These are phyloP conservation scores for Masnerella sp. DNA, from an alignment of 2,888 invertebrate genomes.

Conservation along the genomic window DNA sequence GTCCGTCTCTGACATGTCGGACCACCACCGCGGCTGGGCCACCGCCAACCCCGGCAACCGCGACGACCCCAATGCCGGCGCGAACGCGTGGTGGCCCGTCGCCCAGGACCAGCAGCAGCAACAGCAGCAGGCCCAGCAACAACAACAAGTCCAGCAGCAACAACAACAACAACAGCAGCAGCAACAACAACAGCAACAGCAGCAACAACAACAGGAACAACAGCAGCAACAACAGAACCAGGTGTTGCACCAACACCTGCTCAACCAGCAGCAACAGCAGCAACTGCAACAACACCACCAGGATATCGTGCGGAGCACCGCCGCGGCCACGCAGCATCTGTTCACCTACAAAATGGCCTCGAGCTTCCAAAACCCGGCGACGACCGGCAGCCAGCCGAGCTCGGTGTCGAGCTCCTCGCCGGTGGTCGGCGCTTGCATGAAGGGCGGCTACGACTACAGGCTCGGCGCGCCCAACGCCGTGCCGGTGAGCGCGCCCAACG, in stretches of 20 bases:
- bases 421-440: conserved; percentile 76
- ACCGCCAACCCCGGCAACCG: conserved; percentile 76
- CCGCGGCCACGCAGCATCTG: conserved; percentile 83
- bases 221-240: conserved; percentile 78
- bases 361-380: conserved; percentile 86
- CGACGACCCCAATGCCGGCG: conserved; percentile 77
- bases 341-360: conserved; percentile 93
- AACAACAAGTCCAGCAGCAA: conserved; percentile 79
- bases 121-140: conserved; percentile 72
- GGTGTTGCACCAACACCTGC: conserved; percentile 68
- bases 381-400: conserved; percentile 82
- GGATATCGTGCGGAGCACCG: conserved; percentile 80
- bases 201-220: conserved; percentile 79
- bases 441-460: conserved; percentile 84
- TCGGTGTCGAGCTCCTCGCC: conserved; percentile 82
- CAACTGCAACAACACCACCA: conserved; percentile 76
- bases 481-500: conserved; percentile 73
- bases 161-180: conserved; percentile 77
- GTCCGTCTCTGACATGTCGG: no score
- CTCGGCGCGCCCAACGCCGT: conserved; percentile 79
- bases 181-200: conserved; percentile 79
- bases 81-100: conserved; percentile 77
- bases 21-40: conserved; percentile 82
- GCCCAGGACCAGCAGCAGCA: conserved; percentile 41
- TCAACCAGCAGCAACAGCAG: conserved; percentile 66